Evolutionary conservation across 2,113 vertebrate species (phyloP), one percentile per base, ranked within the genome.

Genomic region (Gasterosteus nipponicus): DNA sequence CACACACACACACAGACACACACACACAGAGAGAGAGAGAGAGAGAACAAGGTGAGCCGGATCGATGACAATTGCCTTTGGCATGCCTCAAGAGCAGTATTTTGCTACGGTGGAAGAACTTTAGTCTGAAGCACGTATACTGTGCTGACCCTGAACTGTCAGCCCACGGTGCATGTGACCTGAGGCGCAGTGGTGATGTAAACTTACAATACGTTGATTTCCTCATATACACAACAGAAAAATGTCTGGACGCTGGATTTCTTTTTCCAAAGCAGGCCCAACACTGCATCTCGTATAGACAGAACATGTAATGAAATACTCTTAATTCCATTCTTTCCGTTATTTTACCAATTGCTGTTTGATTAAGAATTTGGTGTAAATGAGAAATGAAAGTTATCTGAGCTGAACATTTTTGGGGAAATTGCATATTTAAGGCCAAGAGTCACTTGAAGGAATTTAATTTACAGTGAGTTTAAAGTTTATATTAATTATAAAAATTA

Each of bases 1-100:
- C 42, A 44, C 42, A 44, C 42, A 44, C 14, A 44, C 42, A 15
- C 42, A 15, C 42, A 44, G 3, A 15, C 59, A 77, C 44, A 62
- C 1, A 26, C 49, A 75, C 59, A 77, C 42, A n/a, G n/a, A n/a
- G n/a, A n/a, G n/a, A n/a, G n/a, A n/a, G n/a, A n/a, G n/a, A n/a
- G n/a, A n/a, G n/a, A n/a, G 31, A 51, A 79, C 65, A 86, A 54
- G 69, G 82, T 69, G 69, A 86, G 84, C 39, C 69, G 60, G 65
- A 89, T 88, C 84, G 86, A 83, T 84, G 82, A 60, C 53, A 67
- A 80, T 19, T 41, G 80, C 89, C 74, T 81, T 12, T 66, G 80
- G 87, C 86, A 59, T 66, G 75, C 74, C 71, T 85, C 75, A 60
- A 77, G 63, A 85, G 73, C 67, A 83, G 81, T 81, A 82, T 82